phyloP scores from a whole-genome alignment of 2,888 invertebrate genomes.

The Brachyptera risi region DNA sequence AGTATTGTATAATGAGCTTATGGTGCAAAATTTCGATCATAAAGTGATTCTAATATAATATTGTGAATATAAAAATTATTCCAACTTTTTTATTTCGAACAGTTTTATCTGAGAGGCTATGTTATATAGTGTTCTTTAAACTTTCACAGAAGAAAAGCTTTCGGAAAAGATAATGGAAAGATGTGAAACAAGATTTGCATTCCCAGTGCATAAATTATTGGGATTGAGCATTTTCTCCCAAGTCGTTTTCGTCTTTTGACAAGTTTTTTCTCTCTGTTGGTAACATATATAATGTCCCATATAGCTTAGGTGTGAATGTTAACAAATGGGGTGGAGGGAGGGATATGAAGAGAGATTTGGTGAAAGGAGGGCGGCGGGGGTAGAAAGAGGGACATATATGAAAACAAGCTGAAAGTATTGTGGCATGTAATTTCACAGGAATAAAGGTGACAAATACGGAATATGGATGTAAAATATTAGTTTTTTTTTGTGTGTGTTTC shows the following conservation, averaged over 20 bases:
- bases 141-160: not conserved
- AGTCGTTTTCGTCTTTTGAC: constrained; percentile 15
- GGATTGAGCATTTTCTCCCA: constrained; percentile 17
- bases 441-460: constrained; percentile 18
- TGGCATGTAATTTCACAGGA: constrained; percentile 17
- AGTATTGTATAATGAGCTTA: too few relatives aligned
- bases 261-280: constrained; percentile 19
- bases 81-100: too few relatives aligned
- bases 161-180: constrained; percentile 18
- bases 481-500: not conserved
- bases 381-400: not conserved
- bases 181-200: constrained; percentile 10
- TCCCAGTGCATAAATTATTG: constrained; percentile 29
- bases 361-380: constrained; percentile 6
- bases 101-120: not conserved
- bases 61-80: too few relatives aligned
- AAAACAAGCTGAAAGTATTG: constrained; percentile 7
- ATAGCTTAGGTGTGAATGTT: constrained; percentile 10
- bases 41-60: too few relatives aligned
- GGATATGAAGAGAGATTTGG: not conserved
- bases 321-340: constrained; percentile 15
- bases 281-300: constrained; percentile 6
- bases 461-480: constrained; percentile 12
- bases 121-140: not conserved
- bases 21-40: too few relatives aligned